Evolutionary conservation across 2,113 vertebrate species (phyloP).

Genomic region (Crotalus viridis): DNA sequence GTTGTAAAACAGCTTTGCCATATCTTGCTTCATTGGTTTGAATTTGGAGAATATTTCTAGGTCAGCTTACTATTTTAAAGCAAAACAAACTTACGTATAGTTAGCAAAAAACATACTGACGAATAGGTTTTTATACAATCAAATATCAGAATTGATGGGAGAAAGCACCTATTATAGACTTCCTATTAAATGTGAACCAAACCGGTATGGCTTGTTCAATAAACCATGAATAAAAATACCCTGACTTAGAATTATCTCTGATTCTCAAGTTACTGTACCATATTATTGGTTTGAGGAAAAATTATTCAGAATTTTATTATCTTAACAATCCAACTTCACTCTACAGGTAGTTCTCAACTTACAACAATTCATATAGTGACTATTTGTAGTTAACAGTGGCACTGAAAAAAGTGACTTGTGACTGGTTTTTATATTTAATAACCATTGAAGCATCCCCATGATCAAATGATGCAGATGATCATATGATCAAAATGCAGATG

Average conservation of each 20-base stretch:
- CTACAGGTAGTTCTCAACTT: background rate
- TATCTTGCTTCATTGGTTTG: background rate
- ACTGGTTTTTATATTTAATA: background rate
- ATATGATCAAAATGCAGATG: background rate
- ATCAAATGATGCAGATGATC: background rate
- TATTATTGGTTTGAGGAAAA: background rate
- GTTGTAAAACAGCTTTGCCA: background rate
- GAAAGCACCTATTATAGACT: background rate
- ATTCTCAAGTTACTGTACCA: background rate
- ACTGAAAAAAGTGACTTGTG: background rate
- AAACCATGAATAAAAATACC: background rate
- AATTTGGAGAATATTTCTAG: background rate
- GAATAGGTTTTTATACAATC: background rate
- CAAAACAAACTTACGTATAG: background rate
- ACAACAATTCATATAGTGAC: background rate
- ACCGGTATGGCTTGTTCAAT: background rate
- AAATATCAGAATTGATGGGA: background rate
- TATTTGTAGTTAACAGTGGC: background rate
- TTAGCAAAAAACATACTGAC: background rate
- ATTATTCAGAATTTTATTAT: background rate
- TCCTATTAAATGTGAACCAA: background rate
- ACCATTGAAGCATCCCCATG: background rate
- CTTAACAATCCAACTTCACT: background rate
- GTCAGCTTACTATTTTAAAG: background rate
- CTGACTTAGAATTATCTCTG: background rate